Conservation (phyloP, 2,113 vertebrate genomes). For the Pseudorhombus dupliciocellatus region DNA sequence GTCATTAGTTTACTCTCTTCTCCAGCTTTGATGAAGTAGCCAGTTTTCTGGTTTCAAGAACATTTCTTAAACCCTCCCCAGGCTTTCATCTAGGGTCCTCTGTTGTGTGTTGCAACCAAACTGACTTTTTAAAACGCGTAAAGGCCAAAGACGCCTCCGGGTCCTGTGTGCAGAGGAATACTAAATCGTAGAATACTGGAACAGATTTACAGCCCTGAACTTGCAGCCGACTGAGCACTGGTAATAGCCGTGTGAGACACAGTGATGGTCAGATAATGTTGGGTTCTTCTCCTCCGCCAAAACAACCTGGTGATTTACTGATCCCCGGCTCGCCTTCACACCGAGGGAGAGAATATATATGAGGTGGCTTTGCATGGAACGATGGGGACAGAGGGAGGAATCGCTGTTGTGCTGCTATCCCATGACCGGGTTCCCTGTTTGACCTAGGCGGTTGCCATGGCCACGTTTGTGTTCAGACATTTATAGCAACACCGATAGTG, state of each 20-base stretch:
- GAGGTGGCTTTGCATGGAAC: constrained; percentile 21
- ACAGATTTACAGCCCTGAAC: constrained; percentile 58
- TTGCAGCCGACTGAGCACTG: constrained; percentile 36
- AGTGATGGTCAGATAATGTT: constrained; percentile 49
- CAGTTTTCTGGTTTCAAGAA: background rate
- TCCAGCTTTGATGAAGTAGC: background rate
- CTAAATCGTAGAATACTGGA: constrained; percentile 37
- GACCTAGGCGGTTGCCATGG: constrained; percentile 80
- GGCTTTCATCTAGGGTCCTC: background rate
- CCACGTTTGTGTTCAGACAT: constrained; percentile 77
- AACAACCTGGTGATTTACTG: constrained; percentile 62
- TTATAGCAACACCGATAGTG: constrained; percentile 53
- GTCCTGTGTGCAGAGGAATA: constrained; percentile 15
- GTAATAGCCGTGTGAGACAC: constrained; percentile 44
- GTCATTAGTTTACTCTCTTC: background rate
- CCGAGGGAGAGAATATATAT: constrained; percentile 28
- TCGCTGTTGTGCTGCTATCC: constrained; percentile 42
- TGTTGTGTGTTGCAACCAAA: constrained; percentile 3
- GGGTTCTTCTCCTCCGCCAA: constrained; percentile 29
- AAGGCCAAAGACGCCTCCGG: constrained; percentile 1
- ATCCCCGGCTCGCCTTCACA: constrained; percentile 6
- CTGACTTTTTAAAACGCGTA: background rate
- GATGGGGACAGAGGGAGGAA: constrained; percentile 35
- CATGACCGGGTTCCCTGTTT: constrained; percentile 71
- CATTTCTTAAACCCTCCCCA: background rate